These are phyloP conservation scores for Himalopsyche phryganea DNA, from an alignment of 1,140 invertebrate genomes.

Conservation along the genomic window DNA sequence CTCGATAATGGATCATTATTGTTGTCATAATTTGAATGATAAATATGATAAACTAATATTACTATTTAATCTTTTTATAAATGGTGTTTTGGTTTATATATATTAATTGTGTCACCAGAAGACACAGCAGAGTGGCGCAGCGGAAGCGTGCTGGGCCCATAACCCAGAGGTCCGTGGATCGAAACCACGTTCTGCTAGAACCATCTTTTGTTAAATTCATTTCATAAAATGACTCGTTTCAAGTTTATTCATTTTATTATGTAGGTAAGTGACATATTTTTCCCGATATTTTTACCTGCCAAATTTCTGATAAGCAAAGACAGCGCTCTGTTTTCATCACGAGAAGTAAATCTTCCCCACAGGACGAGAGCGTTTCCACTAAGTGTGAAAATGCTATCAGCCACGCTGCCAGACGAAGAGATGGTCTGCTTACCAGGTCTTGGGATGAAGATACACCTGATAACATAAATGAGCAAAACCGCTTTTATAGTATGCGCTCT, in stretches of 20 bases:
- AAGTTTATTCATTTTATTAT: not conserved
- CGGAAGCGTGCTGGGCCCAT: slow-evolving; percentile 89
- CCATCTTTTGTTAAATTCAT: slow-evolving; percentile 11
- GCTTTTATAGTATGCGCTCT: too few relatives aligned
- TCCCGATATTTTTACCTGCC: slow-evolving; percentile 62
- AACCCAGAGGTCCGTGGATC: slow-evolving; percentile 95
- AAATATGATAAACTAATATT: too few relatives aligned
- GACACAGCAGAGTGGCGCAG: slow-evolving; percentile 86
- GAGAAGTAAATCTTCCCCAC: slow-evolving; percentile 61
- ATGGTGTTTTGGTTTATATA: too few relatives aligned
- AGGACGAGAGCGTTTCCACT: slow-evolving; percentile 67
- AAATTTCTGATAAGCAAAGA: slow-evolving; percentile 69
- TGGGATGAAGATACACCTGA: slow-evolving; percentile 64
- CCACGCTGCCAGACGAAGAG: slow-evolving; percentile 68
- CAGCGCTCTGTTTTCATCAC: slow-evolving; percentile 58
- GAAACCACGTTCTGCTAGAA: slow-evolving; percentile 89
- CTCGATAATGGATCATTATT: too few relatives aligned
- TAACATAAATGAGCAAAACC: not conserved
- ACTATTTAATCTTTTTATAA: too few relatives aligned
- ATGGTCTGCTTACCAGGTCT: slow-evolving; percentile 61
- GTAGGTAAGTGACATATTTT: too few relatives aligned
- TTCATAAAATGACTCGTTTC: not conserved
- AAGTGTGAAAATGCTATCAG: slow-evolving; percentile 66
- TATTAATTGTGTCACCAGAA: too few relatives aligned
- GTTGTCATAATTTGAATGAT: too few relatives aligned